These are phyloP conservation scores for Leucozona laternaria DNA, from an alignment of 2,888 invertebrate genomes.

Conservation along the genomic window DNA sequence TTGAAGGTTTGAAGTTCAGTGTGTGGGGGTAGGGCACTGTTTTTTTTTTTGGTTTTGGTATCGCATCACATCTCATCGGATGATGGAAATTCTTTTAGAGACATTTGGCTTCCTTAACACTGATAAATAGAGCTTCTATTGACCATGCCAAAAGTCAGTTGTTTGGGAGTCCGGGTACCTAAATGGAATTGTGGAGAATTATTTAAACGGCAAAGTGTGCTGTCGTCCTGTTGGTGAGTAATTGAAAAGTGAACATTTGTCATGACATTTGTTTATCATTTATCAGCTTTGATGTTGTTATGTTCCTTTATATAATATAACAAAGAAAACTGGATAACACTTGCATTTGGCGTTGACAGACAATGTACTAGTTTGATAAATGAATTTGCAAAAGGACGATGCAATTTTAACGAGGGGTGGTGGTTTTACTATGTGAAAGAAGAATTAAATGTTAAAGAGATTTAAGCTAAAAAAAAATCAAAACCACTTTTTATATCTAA, in stretches of 20 bases:
- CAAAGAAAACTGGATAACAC: slow-evolving; percentile 35
- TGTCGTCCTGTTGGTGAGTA: slow-evolving; percentile 21
- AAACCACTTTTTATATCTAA: no score
- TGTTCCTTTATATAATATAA: no score
- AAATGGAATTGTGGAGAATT: slow-evolving; percentile 10
- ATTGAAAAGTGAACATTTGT: slow-evolving; percentile 70
- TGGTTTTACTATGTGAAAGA: not conserved
- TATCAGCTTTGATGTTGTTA: slow-evolving; percentile 52
- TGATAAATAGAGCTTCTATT: slow-evolving; percentile 61
- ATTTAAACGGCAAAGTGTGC: not conserved
- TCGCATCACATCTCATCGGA: not conserved
- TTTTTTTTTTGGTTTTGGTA: not conserved
- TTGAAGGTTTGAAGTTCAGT: slow-evolving; percentile 50
- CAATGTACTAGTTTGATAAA: slow-evolving; percentile 52
- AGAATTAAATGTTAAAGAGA: not conserved
- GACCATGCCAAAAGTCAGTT: slow-evolving; percentile 42
- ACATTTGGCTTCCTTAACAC: slow-evolving; percentile 56
- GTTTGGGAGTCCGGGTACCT: no score
- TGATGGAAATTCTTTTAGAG: slow-evolving; percentile 47
- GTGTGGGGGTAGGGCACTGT: not conserved
- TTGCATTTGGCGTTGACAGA: slow-evolving; percentile 56
- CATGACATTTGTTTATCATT: slow-evolving; percentile 60
- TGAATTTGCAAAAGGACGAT: not conserved
- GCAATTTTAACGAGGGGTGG: not conserved
- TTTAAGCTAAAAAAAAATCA: not conserved